A percentile compares a stretch with the other conserved stretches of the same genome.
Conservation (phyloP, 1,140 invertebrate genomes). For the Drosophila kepulauana region DNA sequence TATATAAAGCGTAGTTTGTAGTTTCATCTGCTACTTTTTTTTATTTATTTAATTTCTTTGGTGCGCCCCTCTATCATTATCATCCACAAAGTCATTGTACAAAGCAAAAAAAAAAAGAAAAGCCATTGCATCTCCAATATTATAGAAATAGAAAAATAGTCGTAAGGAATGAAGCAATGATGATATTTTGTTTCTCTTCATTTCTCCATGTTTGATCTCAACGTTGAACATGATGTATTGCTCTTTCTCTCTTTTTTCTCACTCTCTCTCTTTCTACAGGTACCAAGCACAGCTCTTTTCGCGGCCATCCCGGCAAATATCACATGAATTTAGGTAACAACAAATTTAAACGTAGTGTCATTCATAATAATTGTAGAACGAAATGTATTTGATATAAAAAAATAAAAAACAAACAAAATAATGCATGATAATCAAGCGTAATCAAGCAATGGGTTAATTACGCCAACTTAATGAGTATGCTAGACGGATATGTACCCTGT, state of each 20-base stretch:
- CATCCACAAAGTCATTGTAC: conserved; percentile 35
- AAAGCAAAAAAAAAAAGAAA: neutral
- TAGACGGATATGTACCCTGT: neutral
- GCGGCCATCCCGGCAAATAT: conserved; percentile 84
- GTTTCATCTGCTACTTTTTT: neutral
- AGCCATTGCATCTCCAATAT: conserved; percentile 23
- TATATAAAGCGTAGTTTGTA: conserved; percentile 15
- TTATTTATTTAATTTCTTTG: neutral
- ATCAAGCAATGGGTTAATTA: conserved; percentile 7
- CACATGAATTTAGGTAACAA: conserved; percentile 84
- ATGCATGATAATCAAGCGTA: conserved; percentile 44
- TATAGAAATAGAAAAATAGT: conserved; percentile 7
- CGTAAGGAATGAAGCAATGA: conserved; percentile 15
- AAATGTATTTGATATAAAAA: conserved; percentile 21
- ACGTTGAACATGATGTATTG: conserved; percentile 11
- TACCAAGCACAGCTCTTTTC: conserved; percentile 84
- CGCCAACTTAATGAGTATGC: neutral
- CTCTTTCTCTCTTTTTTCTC: conserved; percentile 53
- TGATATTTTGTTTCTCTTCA: conserved; percentile 26
- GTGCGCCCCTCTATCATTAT: conserved; percentile 19
- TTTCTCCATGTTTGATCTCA: conserved; percentile 10
- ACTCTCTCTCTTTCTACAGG: conserved; percentile 74
- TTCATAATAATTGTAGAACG: conserved; percentile 62
- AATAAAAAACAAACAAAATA: conserved; percentile 18
- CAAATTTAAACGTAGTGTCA: conserved; percentile 63